Conservation (phyloP, 1,140 invertebrate genomes). For the Hypsibius dujardini region DNA sequence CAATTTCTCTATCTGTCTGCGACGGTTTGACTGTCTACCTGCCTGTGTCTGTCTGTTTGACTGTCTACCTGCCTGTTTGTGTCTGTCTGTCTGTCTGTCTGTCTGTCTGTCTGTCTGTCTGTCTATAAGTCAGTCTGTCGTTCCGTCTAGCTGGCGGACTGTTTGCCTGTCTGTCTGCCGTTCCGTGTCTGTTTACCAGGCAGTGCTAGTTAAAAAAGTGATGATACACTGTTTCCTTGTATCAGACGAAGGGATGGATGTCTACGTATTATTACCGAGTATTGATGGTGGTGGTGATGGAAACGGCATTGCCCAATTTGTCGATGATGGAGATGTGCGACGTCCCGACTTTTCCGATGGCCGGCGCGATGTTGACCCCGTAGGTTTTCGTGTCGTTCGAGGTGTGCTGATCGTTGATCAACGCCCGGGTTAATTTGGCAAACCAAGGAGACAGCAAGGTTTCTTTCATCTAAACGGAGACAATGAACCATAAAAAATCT, state of each 20-base stretch:
- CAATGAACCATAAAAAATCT: no score
- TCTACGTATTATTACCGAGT: slow-evolving; percentile 48
- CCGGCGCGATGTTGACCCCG: slow-evolving; percentile 18
- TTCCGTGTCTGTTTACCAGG: neutral
- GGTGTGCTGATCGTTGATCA: slow-evolving; percentile 28
- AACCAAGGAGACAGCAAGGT: slow-evolving; percentile 20
- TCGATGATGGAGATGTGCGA: slow-evolving; percentile 71
- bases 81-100: no score
- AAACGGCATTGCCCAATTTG: slow-evolving; percentile 72
- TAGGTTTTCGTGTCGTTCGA: slow-evolving; percentile 30
- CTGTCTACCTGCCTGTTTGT: no score
- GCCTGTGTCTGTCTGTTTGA: no score
- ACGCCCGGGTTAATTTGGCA: slow-evolving; percentile 24
- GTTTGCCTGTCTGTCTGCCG: no score
- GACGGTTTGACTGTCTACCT: no score
- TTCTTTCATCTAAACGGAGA: neutral
- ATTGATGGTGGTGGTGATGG: slow-evolving; percentile 79
- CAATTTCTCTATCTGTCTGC: no score
- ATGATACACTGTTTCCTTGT: neutral
- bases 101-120: no score
- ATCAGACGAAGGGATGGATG: neutral
- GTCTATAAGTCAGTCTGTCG: no score
- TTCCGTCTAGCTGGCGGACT: no score
- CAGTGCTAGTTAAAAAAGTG: neutral
- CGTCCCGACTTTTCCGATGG: slow-evolving; percentile 45